These are phyloP conservation scores for Myotis brandtii DNA, from an alignment of 2,113 vertebrate species.

Conservation along the genomic window DNA sequence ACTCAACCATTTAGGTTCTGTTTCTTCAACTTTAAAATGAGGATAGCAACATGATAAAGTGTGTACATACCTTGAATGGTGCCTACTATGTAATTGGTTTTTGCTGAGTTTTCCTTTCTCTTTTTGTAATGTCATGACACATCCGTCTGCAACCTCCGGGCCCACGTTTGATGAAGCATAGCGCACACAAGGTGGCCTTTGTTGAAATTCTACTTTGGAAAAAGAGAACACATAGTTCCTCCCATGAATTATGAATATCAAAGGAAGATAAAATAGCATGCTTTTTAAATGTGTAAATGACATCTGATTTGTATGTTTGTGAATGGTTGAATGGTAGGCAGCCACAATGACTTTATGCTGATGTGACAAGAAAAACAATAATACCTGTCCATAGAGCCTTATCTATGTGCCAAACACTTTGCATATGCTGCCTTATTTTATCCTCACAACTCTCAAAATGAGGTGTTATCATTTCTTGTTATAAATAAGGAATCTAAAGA, in stretches of 20 bases:
- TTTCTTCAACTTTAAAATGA: slow-evolving; percentile 46
- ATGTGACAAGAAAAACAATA: slow-evolving; percentile 19
- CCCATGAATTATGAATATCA: neutral
- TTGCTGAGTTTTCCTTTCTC: neutral
- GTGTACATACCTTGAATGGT: neutral
- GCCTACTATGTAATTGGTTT: neutral
- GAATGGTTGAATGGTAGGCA: neutral
- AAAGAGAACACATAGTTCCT: neutral
- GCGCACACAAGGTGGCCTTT: neutral
- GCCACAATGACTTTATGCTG: neutral
- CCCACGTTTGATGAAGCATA: neutral
- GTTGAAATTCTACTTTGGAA: slow-evolving; percentile 17
- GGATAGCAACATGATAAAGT: neutral
- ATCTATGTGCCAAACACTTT: neutral
- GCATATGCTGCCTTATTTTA: neutral
- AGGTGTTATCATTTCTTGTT: neutral
- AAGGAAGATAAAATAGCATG: neutral
- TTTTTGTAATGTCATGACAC: neutral
- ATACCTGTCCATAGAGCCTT: neutral
- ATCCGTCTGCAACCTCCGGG: neutral
- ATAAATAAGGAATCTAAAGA: slow-evolving; percentile 14
- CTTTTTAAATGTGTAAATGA: neutral
- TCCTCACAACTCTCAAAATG: neutral
- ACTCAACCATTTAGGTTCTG: slow-evolving; percentile 10
- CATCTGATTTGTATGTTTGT: neutral